phyloP scores from a whole-genome alignment of 2,888 invertebrate species.

The Mayetiola destructor region DNA sequence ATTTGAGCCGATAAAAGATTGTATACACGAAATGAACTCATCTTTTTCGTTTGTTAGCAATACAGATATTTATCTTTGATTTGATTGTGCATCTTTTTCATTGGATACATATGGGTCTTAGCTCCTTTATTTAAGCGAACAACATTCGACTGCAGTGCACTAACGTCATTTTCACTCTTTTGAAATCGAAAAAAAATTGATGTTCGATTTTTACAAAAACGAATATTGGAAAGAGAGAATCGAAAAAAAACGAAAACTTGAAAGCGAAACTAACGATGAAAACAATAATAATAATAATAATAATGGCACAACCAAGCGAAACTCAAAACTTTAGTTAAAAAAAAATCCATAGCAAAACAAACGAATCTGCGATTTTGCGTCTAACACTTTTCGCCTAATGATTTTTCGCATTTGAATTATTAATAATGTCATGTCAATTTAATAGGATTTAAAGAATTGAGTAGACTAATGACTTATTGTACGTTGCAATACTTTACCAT shows the following conservation, averaged over 20 bases:
- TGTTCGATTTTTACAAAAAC: not conserved
- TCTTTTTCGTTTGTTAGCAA: too few species aligned
- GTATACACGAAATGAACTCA: too few species aligned
- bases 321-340: not conserved
- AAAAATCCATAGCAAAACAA: not conserved
- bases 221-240: not conserved
- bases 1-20: too few species aligned
- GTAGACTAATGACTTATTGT: not conserved
- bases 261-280: not conserved
- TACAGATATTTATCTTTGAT: too few species aligned
- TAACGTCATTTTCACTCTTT: not conserved
- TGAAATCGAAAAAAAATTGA: not conserved
- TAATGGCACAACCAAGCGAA: not conserved
- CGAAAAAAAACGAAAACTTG: not conserved
- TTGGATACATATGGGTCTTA: too few species aligned
- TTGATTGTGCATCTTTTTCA: too few species aligned
- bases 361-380: too few species aligned
- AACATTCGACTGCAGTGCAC: slow-evolving; percentile 1
- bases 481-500: too few species aligned
- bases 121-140: too few species aligned
- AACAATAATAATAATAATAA: not conserved
- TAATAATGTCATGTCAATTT: too few species aligned
- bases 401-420: too few species aligned
- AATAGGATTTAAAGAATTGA: not conserved
- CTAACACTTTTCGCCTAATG: too few species aligned